phyloP scores from a whole-genome alignment of 2,888 invertebrate species.

The Herminia tarsipennalis region DNA sequence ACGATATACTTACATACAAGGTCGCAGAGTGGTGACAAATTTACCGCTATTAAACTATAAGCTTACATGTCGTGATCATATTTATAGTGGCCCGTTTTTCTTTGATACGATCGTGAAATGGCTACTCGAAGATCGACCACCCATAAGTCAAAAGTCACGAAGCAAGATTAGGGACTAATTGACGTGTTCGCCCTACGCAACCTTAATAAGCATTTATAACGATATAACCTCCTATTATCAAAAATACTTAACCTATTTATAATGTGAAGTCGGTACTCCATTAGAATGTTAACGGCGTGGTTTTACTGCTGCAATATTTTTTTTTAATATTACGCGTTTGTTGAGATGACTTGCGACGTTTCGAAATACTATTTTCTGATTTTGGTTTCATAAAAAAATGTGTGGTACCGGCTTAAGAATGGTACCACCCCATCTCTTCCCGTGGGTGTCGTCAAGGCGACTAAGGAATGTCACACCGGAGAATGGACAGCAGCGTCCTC shows the following conservation, averaged over 20 bases:
- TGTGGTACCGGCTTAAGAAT: too few species aligned
- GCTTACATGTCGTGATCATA: conserved; percentile 66
- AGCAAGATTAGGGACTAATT: conserved; percentile 75
- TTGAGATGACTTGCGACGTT: conserved; percentile 11
- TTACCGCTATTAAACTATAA: conserved; percentile 46
- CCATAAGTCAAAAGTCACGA: conserved; percentile 84
- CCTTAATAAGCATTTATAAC: conserved; percentile 81
- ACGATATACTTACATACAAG: conserved; percentile 31
- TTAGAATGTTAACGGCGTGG: conserved; percentile 39
- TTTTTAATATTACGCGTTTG: conserved; percentile 19
- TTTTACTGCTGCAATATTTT: conserved; percentile 23
- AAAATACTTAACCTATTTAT: conserved; percentile 82
- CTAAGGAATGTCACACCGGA: too few species aligned
- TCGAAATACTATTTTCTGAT: not conserved
- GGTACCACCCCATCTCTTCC: too few species aligned
- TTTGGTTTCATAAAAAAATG: not conserved
- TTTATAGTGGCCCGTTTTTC: conserved; percentile 65
- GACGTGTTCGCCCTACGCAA: conserved; percentile 74
- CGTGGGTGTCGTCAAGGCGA: too few species aligned
- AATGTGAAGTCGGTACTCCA: conserved; percentile 50
- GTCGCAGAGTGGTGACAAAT: conserved; percentile 49
- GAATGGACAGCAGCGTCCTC: too few species aligned
- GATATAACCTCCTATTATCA: conserved; percentile 78
- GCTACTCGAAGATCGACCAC: conserved; percentile 71
- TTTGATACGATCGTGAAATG: conserved; percentile 67